Conservation (phyloP, 64 coral and sea anemone species). For the Montipora sp. region DNA sequence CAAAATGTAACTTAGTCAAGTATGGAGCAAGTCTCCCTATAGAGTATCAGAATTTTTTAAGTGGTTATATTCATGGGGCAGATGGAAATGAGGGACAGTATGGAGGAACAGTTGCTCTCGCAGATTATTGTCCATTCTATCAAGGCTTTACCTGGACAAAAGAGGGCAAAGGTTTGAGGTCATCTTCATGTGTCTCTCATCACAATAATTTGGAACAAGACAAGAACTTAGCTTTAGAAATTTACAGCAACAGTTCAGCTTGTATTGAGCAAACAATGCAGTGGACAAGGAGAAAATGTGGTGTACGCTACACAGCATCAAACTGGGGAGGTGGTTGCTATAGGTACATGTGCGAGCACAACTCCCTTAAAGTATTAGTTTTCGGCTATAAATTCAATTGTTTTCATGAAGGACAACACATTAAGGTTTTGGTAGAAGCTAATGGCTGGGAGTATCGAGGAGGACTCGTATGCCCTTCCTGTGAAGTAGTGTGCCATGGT, state of each 20-base stretch:
- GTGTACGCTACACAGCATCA: conserved; percentile 61
- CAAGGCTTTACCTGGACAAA: conserved; percentile 88
- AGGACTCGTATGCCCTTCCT: conserved; percentile 79
- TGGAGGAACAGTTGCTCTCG: conserved; percentile 80
- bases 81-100: conserved; percentile 42
- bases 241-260: conserved; percentile 55
- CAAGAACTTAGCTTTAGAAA: conserved; percentile 90
- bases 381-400: conserved; percentile 80
- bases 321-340: conserved; percentile 98
- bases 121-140: conserved; percentile 94
- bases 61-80: conserved; percentile 55
- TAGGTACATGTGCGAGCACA: conserved; percentile 54
- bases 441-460: conserved; percentile 74
- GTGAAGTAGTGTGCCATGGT: conserved; percentile 75
- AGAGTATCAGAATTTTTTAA: conserved; percentile 91
- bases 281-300: conserved; percentile 82
- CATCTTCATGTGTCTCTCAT: conserved; percentile 70
- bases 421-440: conserved; percentile 65
- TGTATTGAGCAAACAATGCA: conserved; percentile 78
- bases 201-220: conserved; percentile 52
- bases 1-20: conserved; percentile 80
- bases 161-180: conserved; percentile 53
- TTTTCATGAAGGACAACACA: conserved; percentile 71
- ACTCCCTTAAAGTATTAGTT: conserved; percentile 76
- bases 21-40: conserved; percentile 64